Conservation (phyloP, 2,888 invertebrate species). For the Micoletzkya japonica region DNA sequence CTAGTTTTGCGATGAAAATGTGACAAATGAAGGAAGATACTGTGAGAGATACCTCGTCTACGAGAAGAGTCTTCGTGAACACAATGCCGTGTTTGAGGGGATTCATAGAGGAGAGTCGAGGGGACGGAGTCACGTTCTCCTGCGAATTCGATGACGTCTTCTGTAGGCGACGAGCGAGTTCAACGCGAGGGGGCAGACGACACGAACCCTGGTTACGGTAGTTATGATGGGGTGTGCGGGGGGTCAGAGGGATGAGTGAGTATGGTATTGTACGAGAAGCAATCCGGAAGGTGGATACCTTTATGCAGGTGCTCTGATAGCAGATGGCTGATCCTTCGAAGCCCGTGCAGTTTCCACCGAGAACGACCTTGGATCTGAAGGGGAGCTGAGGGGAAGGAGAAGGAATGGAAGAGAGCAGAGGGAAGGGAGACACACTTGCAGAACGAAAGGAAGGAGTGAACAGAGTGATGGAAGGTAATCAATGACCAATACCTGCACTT, state of each 20-base stretch:
- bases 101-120: not conserved
- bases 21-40: too few species aligned
- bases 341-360: slow-evolving; percentile 61
- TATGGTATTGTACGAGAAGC: not conserved
- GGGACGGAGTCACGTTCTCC: not conserved
- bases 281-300: slow-evolving; percentile 31
- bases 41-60: slow-evolving; percentile 36
- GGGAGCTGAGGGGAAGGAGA: not conserved
- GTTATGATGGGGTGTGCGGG: not conserved
- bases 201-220: slow-evolving; percentile 16
- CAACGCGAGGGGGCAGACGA: slow-evolving; percentile 28
- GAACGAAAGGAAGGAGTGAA: too few species aligned
- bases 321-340: slow-evolving; percentile 58
- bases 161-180: slow-evolving; percentile 18
- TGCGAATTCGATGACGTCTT: not conserved
- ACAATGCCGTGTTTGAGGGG: slow-evolving; percentile 32
- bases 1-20: too few species aligned
- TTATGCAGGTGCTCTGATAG: slow-evolving; percentile 54
- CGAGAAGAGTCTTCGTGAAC: slow-evolving; percentile 58
- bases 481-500: slow-evolving; percentile 37
- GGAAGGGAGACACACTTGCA: too few species aligned
- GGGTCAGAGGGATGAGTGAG: slow-evolving; percentile 1
- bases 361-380: slow-evolving; percentile 32
- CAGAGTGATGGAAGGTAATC: too few species aligned
- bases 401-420: slow-evolving; percentile 11